phyloP scores from a whole-genome alignment of 1,140 invertebrate species.

The Aphidius gifuensis region DNA sequence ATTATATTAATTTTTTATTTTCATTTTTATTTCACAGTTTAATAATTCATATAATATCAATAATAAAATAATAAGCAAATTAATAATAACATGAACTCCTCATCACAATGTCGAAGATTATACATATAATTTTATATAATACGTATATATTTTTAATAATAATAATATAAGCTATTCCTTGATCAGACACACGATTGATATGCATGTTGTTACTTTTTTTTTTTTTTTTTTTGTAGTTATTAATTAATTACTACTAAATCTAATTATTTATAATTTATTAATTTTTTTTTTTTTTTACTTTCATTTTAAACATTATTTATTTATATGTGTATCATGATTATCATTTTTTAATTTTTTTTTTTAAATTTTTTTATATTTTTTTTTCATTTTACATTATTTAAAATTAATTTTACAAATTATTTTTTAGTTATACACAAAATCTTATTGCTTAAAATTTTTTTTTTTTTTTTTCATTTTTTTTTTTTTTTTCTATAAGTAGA shows the following conservation, averaged over 20 bases:
- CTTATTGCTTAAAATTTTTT: slow-evolving; percentile 52
- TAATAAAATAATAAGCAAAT: slow-evolving; percentile 2
- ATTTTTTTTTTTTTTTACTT: slow-evolving; percentile 12
- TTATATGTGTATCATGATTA: too few species aligned
- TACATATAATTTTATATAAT: slow-evolving; percentile 41
- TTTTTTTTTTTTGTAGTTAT: slow-evolving; percentile 23
- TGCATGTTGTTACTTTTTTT: slow-evolving; percentile 43
- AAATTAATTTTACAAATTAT: slow-evolving; percentile 14
- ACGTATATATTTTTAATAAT: not conserved
- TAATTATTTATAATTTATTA: slow-evolving; percentile 1
- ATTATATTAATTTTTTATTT: slow-evolving; percentile 19
- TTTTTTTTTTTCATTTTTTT: slow-evolving; percentile 22
- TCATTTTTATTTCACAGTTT: slow-evolving; percentile 29
- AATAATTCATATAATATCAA: slow-evolving; percentile 12
- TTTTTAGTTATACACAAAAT: slow-evolving; percentile 51
- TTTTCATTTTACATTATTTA: slow-evolving; percentile 3
- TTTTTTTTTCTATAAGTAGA: slow-evolving; percentile 26
- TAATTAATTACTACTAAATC: not conserved
- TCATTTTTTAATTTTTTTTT: not conserved
- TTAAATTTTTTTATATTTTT: not conserved
- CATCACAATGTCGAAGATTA: slow-evolving; percentile 51
- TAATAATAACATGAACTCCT: slow-evolving; percentile 49
- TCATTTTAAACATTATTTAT: not conserved
- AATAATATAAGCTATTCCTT: slow-evolving; percentile 51
- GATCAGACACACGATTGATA: slow-evolving; percentile 54